These are phyloP conservation scores for Drosophila buzzatii DNA, from an alignment of 2,888 invertebrate species.

Conservation along the genomic window DNA sequence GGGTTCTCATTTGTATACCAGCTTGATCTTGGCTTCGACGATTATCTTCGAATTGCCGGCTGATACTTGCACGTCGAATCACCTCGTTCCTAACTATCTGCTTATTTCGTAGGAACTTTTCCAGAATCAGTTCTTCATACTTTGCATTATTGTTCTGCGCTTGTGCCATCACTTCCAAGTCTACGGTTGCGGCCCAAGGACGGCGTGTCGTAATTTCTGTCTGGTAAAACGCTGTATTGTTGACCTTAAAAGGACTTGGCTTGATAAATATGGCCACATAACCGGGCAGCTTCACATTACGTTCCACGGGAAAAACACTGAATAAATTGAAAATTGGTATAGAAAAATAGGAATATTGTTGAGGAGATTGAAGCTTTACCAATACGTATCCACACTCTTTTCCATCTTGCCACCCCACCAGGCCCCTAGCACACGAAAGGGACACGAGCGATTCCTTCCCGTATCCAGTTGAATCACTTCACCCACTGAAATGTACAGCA, in stretches of 20 bases:
- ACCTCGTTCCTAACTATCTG: constrained; percentile 29
- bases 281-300: constrained; percentile 47
- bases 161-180: constrained; percentile 17
- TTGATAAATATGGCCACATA: constrained; percentile 65
- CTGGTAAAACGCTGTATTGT: constrained; percentile 58
- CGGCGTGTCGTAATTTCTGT: constrained; percentile 55
- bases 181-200: constrained; percentile 47
- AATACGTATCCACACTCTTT: constrained; percentile 8
- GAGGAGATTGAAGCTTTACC: constrained; percentile 29
- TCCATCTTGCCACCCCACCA: constrained; percentile 54
- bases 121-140: constrained; percentile 6
- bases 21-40: background rate
- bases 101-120: constrained; percentile 23
- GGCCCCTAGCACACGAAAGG: constrained; percentile 50
- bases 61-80: background rate
- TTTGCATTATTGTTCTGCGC: background rate
- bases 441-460: constrained; percentile 58
- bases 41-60: constrained; percentile 6
- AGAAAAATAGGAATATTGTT: background rate
- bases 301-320: constrained; percentile 65
- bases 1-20: background rate
- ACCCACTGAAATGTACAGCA: constrained; percentile 59
- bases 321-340: background rate
- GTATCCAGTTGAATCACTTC: constrained; percentile 40
- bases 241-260: constrained; percentile 50